phyloP scores from a whole-genome alignment of 2,797 vertebrate species.

The Lophotriccus pileatus region DNA sequence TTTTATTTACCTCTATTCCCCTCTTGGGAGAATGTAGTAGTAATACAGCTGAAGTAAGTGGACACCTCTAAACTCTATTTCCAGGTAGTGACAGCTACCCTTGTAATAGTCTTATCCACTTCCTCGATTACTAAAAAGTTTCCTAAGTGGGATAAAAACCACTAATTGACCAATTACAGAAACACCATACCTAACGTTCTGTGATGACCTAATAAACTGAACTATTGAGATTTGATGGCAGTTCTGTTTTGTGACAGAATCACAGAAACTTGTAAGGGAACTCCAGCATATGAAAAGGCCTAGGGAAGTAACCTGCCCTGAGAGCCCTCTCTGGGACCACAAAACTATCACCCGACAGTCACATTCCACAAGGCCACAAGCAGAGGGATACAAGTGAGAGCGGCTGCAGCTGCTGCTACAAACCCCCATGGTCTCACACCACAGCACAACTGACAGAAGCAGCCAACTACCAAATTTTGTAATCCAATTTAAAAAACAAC shows the following conservation, averaged over 20 bases:
- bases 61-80: background rate
- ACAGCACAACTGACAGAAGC: background rate
- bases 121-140: background rate
- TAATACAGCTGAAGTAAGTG: background rate
- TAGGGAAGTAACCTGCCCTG: background rate
- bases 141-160: background rate
- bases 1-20: background rate
- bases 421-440: rapidly evolving
- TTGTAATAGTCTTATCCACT: background rate
- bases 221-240: background rate
- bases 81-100: background rate
- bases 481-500: background rate
- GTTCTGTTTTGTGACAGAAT: background rate
- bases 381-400: background rate
- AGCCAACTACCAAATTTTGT: background rate
- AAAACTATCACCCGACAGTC: background rate
- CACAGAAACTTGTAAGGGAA: background rate
- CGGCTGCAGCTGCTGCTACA: background rate
- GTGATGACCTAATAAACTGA: background rate
- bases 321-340: background rate
- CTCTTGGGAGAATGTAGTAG: background rate
- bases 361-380: background rate
- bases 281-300: background rate
- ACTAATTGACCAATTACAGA: background rate
- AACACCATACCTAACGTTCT: background rate